These are phyloP conservation scores for Ia io DNA, from an alignment of 2,113 vertebrate genomes.

Conservation along the genomic window DNA sequence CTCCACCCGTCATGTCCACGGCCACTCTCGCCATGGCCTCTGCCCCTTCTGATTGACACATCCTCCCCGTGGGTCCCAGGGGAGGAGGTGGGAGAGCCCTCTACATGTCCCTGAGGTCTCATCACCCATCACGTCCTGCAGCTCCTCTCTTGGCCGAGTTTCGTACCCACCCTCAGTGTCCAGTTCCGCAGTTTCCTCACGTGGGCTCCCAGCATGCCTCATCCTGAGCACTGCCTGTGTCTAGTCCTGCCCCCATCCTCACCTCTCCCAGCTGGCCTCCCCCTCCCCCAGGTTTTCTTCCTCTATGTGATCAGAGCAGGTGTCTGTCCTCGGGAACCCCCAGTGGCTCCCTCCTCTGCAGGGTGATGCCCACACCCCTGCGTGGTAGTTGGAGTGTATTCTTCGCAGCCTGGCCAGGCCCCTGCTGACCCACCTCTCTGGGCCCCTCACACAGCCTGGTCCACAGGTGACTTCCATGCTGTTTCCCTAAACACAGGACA, in stretches of 20 bases:
- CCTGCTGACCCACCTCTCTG: neutral
- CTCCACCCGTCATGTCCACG: no score
- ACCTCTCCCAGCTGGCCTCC: neutral
- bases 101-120: no score
- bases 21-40: neutral
- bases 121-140: neutral
- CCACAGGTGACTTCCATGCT: no score
- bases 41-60: neutral
- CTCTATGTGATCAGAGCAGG: neutral
- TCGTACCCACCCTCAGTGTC: neutral
- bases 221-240: neutral
- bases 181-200: neutral
- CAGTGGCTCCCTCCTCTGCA: neutral
- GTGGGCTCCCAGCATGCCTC: neutral
- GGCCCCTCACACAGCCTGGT: fast-evolving
- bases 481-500: neutral
- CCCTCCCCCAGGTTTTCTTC: neutral
- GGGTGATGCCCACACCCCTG: neutral
- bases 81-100: neutral
- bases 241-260: neutral
- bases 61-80: neutral
- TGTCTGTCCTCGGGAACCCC: neutral
- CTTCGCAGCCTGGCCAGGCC: neutral
- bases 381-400: fast-evolving
- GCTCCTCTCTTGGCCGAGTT: neutral